Base-by-base conservation (phyloP, 2,113 vertebrate genomes). In the Myrmophylax atrothorax region DNA sequence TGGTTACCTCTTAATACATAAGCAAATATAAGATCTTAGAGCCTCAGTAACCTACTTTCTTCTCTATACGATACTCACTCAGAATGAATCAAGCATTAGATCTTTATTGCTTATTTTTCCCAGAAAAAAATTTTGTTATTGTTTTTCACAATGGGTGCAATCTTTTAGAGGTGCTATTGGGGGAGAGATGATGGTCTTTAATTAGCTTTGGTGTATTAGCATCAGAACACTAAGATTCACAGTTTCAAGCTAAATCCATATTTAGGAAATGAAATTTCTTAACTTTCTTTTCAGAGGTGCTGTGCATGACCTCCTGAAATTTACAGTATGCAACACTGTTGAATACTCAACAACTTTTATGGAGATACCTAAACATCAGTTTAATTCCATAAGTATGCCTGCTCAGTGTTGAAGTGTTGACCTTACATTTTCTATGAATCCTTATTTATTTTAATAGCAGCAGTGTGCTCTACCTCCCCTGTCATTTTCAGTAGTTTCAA, bases 371-470 rank as follows among this genome's bases (percentile, higher is more conserved):
- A 87, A 93, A 74, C 35, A 63, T 38, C 25, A 37, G 15, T 84
- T 75, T 83, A 82, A 62, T 86, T 94, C 67, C 66, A 38, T 79
- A 79, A 94, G 28, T 84, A 33, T 58, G 37, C 50, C 73, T 79
- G 58, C 87, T 86, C 55, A 69, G 18, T 89, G 89, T 77, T 91
- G 47, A 91, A 93, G 31, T 63, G 53, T 90, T 93, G 63, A 86
- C 79, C 82, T 90, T 82, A 73, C 17, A 47, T 94, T 84, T 75
- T 66, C 46, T 79, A 23, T 72, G 80, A 79, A 80, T 89, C 50
- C 33, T 76, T 91, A 52, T 94, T 91, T 89, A 82, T 90, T 94
- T 94, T 91, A 94, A 82, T 93, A 96, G 91, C 62, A 90, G 33
- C 62, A 79, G 47, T 89, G 25, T 83, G 35, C 22, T 90, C 47